Percentiles rank a stretch among this genome's conserved stretches.
phyloP scores from a whole-genome alignment of 2,113 vertebrate species.

The Plecturocebus donacophilus region DNA sequence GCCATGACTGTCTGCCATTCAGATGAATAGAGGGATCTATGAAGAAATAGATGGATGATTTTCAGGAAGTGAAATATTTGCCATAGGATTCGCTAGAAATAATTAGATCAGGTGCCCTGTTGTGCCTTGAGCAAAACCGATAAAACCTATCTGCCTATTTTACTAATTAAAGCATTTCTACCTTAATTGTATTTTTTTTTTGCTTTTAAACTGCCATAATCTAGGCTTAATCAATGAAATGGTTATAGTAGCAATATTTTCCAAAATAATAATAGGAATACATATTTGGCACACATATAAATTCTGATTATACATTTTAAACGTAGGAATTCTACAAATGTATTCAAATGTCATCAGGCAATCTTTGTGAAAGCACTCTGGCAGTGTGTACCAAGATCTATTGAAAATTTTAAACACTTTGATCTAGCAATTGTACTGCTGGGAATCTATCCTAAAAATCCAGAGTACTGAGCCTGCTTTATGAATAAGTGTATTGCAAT shows the following conservation, averaged over 20 bases:
- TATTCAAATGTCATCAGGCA: not conserved
- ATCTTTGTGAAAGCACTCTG: not conserved
- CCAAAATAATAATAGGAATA: not conserved
- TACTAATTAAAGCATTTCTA: not conserved
- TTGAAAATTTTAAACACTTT: not conserved
- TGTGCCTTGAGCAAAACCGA: not conserved
- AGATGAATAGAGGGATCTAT: not conserved
- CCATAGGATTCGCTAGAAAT: not conserved
- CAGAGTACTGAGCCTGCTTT: not conserved
- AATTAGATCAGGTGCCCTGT: not conserved
- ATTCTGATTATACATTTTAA: not conserved
- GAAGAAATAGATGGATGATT: not conserved
- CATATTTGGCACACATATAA: not conserved
- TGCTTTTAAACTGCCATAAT: not conserved
- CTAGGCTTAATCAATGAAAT: not conserved
- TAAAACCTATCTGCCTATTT: not conserved
- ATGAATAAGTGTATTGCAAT: not conserved
- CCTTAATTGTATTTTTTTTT: not conserved
- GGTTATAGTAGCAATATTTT: not conserved
- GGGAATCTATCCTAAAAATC: not conserved
- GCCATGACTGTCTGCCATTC: accelerated
- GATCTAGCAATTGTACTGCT: not conserved
- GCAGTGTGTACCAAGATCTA: not conserved
- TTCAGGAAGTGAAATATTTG: not conserved
- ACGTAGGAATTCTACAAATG: not conserved